Evolutionary conservation across 2,113 vertebrate genomes (phyloP).

Genomic region (Tetraodon nigroviridis): DNA sequence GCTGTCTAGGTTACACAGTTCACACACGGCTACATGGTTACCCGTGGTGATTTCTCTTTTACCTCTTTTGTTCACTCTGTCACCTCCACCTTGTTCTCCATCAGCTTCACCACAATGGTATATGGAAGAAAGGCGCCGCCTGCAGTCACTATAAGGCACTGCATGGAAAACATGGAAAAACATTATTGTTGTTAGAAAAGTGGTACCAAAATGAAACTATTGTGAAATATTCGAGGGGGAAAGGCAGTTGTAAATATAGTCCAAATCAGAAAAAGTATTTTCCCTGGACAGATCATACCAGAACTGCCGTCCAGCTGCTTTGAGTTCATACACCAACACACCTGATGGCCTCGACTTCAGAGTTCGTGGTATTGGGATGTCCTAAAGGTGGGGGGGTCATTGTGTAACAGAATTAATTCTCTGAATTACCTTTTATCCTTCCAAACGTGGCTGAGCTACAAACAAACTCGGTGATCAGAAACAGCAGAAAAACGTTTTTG

Average conservation of each 20-base stretch:
- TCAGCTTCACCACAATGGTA: neutral
- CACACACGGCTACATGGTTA: no score
- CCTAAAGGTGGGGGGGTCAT: neutral
- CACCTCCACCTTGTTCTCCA: conserved; percentile 6
- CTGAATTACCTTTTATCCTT: conserved; percentile 74
- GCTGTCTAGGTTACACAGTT: no score
- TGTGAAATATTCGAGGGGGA: no score
- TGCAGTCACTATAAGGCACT: conserved; percentile 19
- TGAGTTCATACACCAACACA: no score
- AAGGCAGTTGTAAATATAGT: no score
- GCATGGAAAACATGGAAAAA: neutral
- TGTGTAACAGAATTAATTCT: conserved; percentile 75
- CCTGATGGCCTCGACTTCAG: neutral
- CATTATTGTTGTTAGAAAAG: no score
- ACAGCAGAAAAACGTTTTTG: conserved; percentile 64
- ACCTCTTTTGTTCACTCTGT: neutral
- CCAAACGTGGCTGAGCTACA: conserved; percentile 42
- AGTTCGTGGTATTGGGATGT: conserved; percentile 31
- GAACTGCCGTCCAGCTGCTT: no score
- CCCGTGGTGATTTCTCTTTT: no score
- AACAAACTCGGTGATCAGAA: conserved; percentile 70
- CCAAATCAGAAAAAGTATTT: no score
- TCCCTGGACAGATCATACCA: no score
- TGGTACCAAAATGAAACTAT: no score
- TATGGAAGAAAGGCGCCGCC: conserved; percentile 38